Conservation (phyloP, 2,113 vertebrate genomes). For the Elaphurus davidianus region DNA sequence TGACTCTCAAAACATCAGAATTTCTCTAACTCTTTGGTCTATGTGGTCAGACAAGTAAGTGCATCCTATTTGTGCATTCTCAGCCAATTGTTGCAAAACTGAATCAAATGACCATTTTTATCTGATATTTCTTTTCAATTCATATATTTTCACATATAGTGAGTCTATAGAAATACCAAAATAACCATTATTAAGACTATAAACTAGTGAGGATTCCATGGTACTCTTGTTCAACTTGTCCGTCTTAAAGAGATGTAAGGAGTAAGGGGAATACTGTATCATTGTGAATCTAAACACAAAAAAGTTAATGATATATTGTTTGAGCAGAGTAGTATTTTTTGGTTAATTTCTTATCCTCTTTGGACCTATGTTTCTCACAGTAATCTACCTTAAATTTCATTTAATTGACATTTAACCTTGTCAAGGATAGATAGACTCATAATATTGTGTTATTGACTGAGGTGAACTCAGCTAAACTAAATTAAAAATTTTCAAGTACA, state of each 20-base stretch:
- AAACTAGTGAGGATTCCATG: not conserved
- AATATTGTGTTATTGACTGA: not conserved
- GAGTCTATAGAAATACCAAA: not conserved
- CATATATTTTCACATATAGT: not conserved
- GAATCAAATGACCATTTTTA: not conserved
- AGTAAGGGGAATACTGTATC: not conserved
- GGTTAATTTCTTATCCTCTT: not conserved
- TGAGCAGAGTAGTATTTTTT: not conserved
- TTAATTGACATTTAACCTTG: not conserved
- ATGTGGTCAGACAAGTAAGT: not conserved
- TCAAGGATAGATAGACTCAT: not conserved
- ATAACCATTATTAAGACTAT: not conserved
- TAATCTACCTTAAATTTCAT: not conserved
- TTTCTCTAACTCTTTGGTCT: not conserved
- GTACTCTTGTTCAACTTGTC: not conserved
- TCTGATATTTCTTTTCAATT: not conserved
- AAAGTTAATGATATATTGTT: not conserved
- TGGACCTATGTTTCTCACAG: not conserved
- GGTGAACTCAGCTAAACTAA: not conserved
- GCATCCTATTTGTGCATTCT: not conserved
- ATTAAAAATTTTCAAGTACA: not conserved
- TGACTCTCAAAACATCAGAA: not conserved
- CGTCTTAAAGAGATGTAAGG: not conserved
- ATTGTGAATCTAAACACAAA: not conserved
- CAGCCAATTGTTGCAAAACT: not conserved